These are phyloP conservation scores for Bruchidius siliquastri DNA, from an alignment of 2,888 invertebrate species.

Conservation along the genomic window DNA sequence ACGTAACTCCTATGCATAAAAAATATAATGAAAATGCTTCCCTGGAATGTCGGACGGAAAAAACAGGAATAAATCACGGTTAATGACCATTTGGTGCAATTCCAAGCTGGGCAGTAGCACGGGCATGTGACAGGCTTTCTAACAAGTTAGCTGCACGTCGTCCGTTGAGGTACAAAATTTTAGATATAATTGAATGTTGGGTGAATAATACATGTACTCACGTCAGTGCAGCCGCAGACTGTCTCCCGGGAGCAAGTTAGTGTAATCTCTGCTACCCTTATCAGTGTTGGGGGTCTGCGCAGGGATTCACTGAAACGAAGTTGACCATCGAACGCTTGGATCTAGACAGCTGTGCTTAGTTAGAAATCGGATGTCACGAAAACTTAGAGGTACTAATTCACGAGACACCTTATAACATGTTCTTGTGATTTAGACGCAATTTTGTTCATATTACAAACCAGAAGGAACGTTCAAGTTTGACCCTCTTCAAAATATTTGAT, in stretches of 20 bases:
- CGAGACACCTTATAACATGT: no score
- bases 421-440: no score
- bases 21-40: no score
- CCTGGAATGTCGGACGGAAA: no score
- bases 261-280: constrained; percentile 30
- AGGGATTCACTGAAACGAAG: constrained; percentile 27
- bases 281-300: constrained; percentile 21
- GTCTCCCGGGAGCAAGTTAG: constrained; percentile 41
- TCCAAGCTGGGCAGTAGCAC: neutral
- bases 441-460: no score
- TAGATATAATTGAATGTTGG: constrained; percentile 48
- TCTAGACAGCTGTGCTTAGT: neutral
- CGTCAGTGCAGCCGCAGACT: constrained; percentile 34
- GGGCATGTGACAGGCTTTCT: neutral
- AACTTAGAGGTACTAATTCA: no score
- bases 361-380: no score
- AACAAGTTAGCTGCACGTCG: constrained; percentile 4
- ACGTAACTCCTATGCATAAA: no score
- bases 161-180: constrained; percentile 30
- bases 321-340: neutral
- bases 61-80: no score
- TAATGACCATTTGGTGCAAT: neutral
- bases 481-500: no score
- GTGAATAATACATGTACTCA: constrained; percentile 46
- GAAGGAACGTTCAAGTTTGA: no score